A percentile compares a stretch with the other conserved stretches of the same genome.
phyloP scores from a whole-genome alignment of 92 coral and sea anemone species.

The Phenganax stokvisi region DNA sequence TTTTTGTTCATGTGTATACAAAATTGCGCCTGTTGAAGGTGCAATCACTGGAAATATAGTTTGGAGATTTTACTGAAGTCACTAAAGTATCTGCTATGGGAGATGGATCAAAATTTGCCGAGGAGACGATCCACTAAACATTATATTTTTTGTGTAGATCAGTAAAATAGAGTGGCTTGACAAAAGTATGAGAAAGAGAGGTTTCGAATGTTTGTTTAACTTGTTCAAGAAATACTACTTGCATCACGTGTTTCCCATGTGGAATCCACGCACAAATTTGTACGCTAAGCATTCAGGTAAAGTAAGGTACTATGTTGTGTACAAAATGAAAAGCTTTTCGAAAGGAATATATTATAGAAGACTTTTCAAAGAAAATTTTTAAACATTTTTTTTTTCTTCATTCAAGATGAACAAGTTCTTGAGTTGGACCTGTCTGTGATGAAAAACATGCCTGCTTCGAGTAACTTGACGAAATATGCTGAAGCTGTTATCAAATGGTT shows the following conservation, averaged over 20 bases:
- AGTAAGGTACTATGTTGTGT: too few species aligned
- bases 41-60: too few species aligned
- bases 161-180: conserved; percentile 80
- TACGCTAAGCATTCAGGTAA: conserved; percentile 73
- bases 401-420: conserved; percentile 19
- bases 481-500: conserved; percentile 95
- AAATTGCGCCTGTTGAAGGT: too few species aligned
- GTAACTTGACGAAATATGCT: conserved; percentile 8
- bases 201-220: conserved; percentile 79
- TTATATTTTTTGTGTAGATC: conserved; percentile 48
- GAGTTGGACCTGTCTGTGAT: conserved; percentile 1
- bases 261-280: conserved; percentile 69
- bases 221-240: conserved; percentile 79
- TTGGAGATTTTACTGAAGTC: too few species aligned
- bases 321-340: too few species aligned
- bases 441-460: neutral
- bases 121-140: neutral
- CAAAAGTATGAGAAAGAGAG: conserved; percentile 60
- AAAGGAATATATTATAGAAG: too few species aligned
- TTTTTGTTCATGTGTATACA: too few species aligned
- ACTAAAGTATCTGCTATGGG: too few species aligned
- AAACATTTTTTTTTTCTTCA: neutral
- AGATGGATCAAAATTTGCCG: too few species aligned
- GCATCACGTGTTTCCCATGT: conserved; percentile 78
- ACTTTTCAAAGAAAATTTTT: too few species aligned